Percentiles rank a stretch among this genome's conserved stretches.
Evolutionary conservation across 2,797 vertebrate species (phyloP).

Genomic region (Lindbergichthys nudifrons): DNA sequence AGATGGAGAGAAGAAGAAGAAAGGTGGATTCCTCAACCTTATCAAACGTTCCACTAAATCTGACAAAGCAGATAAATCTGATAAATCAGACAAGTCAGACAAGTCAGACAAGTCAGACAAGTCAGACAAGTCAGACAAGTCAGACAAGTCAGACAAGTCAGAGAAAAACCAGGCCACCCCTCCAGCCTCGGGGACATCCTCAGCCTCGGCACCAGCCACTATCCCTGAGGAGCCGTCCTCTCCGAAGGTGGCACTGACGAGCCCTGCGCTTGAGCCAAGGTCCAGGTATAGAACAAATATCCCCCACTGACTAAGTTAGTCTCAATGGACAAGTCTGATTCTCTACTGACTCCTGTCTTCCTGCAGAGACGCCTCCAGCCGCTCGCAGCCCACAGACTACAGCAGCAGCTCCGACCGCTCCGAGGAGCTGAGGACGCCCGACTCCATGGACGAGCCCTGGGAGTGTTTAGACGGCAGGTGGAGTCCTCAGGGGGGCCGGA

Average conservation of each 20-base stretch:
- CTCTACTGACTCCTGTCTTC: not conserved
- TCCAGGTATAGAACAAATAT: constrained; percentile 76
- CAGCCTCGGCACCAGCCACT: constrained; percentile 43
- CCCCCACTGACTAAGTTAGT: not conserved
- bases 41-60: constrained; percentile 92
- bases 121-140: constrained; percentile 59
- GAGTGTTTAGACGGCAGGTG: constrained; percentile 88
- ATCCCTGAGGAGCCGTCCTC: constrained; percentile 89
- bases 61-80: constrained; percentile 84
- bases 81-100: constrained; percentile 55
- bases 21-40: constrained; percentile 95
- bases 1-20: constrained; percentile 91
- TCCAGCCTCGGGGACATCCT: constrained; percentile 39
- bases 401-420: constrained; percentile 87
- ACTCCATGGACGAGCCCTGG: constrained; percentile 89
- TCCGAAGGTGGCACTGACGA: constrained; percentile 83
- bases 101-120: constrained; percentile 65
- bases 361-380: constrained; percentile 71
- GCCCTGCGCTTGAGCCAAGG: constrained; percentile 85
- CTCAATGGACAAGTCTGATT: not conserved
- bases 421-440: constrained; percentile 90
- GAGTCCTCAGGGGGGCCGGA: constrained; percentile 91
- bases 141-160: constrained; percentile 66
- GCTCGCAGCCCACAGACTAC: constrained; percentile 82
- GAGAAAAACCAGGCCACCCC: constrained; percentile 69